Percentiles rank a stretch among this genome's conserved stretches.
phyloP scores from a whole-genome alignment of 2,888 invertebrate genomes.

The Cataglyphis livida region DNA sequence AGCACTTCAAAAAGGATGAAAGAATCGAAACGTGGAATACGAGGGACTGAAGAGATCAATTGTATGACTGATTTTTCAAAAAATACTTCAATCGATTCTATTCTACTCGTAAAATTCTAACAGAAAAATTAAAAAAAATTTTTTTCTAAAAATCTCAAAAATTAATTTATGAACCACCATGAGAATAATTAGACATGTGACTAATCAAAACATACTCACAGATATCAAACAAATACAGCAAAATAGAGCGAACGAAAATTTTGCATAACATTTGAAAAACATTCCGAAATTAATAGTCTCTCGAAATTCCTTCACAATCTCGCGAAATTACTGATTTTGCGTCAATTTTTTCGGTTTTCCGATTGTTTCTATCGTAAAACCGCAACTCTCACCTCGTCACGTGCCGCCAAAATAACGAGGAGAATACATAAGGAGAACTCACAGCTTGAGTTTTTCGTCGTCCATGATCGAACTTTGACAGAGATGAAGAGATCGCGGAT shows the following conservation, averaged over 20 bases:
- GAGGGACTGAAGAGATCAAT: background rate
- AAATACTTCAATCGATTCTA: background rate
- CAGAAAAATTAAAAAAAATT: background rate
- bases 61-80: background rate
- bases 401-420: background rate
- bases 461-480: conserved; percentile 75
- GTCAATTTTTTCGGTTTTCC: background rate
- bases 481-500: conserved; percentile 18
- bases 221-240: background rate
- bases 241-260: background rate
- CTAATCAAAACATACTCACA: background rate
- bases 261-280: too few species aligned
- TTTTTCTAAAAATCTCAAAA: background rate
- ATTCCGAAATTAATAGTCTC: background rate
- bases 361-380: background rate
- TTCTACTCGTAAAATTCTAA: background rate
- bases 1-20: background rate
- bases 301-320: background rate
- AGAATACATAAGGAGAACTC: conserved; percentile 71
- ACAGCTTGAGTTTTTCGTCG: conserved; percentile 83
- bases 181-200: background rate
- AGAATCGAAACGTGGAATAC: background rate
- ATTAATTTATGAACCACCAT: background rate
- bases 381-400: background rate
- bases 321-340: background rate